These are phyloP conservation scores for Diarsia brunnea DNA, from an alignment of 2,888 invertebrate genomes.

Conservation along the genomic window DNA sequence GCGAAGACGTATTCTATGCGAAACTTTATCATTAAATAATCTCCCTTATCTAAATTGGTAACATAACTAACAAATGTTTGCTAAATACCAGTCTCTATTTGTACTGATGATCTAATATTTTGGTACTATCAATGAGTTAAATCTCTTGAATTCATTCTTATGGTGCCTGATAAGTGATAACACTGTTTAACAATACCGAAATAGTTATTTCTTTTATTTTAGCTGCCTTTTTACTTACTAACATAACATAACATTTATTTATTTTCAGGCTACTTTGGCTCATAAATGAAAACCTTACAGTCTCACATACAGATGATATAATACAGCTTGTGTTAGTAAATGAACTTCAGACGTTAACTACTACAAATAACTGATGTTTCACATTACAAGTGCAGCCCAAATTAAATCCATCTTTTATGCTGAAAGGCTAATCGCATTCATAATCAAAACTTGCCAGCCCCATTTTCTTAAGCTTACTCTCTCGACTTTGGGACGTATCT, in stretches of 20 bases:
- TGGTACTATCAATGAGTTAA: conserved; percentile 23
- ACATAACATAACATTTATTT: no score
- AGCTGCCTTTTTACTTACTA: no score
- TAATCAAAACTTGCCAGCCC: background rate
- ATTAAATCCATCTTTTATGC: background rate
- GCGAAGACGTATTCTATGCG: background rate
- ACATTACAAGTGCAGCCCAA: background rate
- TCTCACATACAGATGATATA: no score
- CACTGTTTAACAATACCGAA: background rate
- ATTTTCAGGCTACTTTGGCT: no score
- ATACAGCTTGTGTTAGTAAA: no score
- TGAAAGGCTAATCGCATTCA: background rate
- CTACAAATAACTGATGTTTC: background rate
- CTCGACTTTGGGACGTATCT: no score
- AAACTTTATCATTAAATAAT: conserved; percentile 30
- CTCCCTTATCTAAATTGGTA: conserved; percentile 38
- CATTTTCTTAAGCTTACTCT: background rate
- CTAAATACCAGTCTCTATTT: conserved; percentile 13
- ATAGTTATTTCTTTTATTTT: background rate
- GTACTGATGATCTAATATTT: conserved; percentile 42
- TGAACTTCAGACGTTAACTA: no score
- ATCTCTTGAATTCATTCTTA: conserved; percentile 16
- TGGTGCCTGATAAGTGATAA: background rate
- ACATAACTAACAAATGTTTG: conserved; percentile 29
- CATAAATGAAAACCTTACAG: no score